These are phyloP conservation scores for Cyclargus thomasi DNA, from an alignment of 1,140 invertebrate species.

Conservation along the genomic window DNA sequence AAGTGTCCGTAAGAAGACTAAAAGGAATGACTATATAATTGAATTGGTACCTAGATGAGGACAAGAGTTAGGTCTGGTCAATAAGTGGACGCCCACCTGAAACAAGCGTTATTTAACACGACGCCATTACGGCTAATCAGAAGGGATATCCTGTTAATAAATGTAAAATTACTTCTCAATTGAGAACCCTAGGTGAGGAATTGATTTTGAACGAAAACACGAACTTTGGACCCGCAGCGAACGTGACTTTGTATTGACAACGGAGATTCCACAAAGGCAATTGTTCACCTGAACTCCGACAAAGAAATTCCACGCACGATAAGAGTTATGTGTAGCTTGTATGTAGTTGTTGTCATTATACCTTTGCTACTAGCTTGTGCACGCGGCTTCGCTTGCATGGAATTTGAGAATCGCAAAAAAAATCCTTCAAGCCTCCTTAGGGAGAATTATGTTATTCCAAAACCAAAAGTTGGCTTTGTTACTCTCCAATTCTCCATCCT, in stretches of 20 bases:
- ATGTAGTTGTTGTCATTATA: not conserved
- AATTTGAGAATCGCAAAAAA: too few relatives aligned
- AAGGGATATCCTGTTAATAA: not conserved
- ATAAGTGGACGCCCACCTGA: not conserved
- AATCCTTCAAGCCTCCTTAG: too few relatives aligned
- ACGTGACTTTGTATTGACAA: slow-evolving; percentile 22
- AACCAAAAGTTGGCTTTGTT: too few relatives aligned
- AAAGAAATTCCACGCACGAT: not conserved
- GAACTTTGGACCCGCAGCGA: slow-evolving; percentile 36
- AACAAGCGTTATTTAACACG: not conserved
- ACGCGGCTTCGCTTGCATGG: too few relatives aligned
- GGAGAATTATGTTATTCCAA: too few relatives aligned
- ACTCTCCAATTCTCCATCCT: too few relatives aligned
- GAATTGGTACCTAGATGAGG: not conserved
- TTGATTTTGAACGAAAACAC: slow-evolving; percentile 38
- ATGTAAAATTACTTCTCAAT: not conserved
- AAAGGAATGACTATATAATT: not conserved
- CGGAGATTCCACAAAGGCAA: slow-evolving; percentile 16
- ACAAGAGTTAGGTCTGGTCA: not conserved
- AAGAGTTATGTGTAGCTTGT: not conserved
- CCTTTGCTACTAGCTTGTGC: too few relatives aligned
- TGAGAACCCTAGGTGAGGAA: slow-evolving; percentile 20
- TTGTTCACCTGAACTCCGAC: slow-evolving; percentile 22
- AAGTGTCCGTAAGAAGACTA: not conserved
- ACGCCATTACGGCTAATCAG: not conserved